Conservation (phyloP, 1,140 invertebrate species). For the Drosophila chauvacae region DNA sequence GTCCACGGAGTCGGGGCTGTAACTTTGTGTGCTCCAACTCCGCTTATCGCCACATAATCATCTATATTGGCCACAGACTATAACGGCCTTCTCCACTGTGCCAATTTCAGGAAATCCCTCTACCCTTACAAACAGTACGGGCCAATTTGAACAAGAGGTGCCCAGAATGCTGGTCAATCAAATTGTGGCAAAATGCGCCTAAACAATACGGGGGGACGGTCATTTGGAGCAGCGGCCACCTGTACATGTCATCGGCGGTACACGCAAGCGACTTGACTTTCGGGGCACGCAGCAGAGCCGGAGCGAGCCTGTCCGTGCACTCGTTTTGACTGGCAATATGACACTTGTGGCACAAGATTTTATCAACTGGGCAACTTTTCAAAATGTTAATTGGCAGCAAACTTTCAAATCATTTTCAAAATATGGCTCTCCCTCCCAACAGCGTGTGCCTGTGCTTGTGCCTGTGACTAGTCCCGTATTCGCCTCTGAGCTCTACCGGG, state of each 20-base stretch:
- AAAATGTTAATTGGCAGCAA: conserved; percentile 65
- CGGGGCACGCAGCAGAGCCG: conserved; percentile 26
- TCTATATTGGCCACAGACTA: conserved; percentile 1
- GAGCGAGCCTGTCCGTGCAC: conserved; percentile 18
- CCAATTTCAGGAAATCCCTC: not conserved
- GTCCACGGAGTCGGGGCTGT: not conserved
- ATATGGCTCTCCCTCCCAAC: conserved; percentile 14
- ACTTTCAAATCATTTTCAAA: conserved; percentile 55
- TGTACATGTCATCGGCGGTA: conserved; percentile 21
- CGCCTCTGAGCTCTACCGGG: not conserved
- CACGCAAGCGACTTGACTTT: conserved; percentile 34
- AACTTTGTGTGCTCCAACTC: conserved; percentile 3
- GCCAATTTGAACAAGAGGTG: conserved; percentile 1
- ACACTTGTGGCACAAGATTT: conserved; percentile 63
- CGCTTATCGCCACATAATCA: conserved; percentile 13
- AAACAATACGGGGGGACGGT: not conserved
- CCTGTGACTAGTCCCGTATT: not conserved
- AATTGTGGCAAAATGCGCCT: conserved; percentile 11
- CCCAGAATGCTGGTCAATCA: conserved; percentile 12
- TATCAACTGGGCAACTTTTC: conserved; percentile 48
- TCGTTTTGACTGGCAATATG: conserved; percentile 58
- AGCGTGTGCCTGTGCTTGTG: not conserved
- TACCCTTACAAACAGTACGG: not conserved
- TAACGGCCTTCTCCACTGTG: conserved; percentile 7
- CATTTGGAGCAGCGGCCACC: conserved; percentile 34